phyloP scores from a whole-genome alignment of 2,797 vertebrate genomes.

The Amniataba percoides region DNA sequence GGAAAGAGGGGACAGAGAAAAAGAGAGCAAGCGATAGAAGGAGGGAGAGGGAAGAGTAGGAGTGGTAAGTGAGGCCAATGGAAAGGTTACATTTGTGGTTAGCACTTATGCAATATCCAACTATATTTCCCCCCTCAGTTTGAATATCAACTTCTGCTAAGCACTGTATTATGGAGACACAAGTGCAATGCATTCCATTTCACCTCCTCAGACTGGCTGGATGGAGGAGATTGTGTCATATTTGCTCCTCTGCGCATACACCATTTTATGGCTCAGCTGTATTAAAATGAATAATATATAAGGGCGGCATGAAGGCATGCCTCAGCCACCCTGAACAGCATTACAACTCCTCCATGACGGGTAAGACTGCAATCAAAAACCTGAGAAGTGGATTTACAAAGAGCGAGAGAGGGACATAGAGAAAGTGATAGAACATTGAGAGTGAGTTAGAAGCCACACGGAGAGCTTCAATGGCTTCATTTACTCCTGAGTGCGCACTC shows the following conservation, averaged over 20 bases:
- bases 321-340: slow-evolving; percentile 49
- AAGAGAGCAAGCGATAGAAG: slow-evolving; percentile 9
- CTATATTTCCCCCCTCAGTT: slow-evolving; percentile 37
- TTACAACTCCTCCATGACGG: slow-evolving; percentile 48
- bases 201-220: slow-evolving; percentile 52
- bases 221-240: slow-evolving; percentile 66
- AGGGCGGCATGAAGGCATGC: slow-evolving; percentile 59
- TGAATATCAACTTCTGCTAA: slow-evolving; percentile 57
- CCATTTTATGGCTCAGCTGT: slow-evolving; percentile 71
- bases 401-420: slow-evolving; percentile 34
- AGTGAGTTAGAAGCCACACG: slow-evolving; percentile 10
- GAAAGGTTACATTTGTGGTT: slow-evolving; percentile 62
- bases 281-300: slow-evolving; percentile 80
- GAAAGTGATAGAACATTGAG: slow-evolving; percentile 17
- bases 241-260: slow-evolving; percentile 56
- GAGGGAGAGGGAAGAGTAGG: slow-evolving; percentile 11
- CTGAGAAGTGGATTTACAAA: slow-evolving; percentile 54
- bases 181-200: slow-evolving; percentile 59
- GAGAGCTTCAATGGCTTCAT: not conserved
- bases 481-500: not conserved
- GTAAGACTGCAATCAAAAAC: slow-evolving; percentile 43
- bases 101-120: slow-evolving; percentile 38
- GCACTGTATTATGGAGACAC: slow-evolving; percentile 60
- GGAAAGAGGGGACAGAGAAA: slow-evolving; percentile 34
- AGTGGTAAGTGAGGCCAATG: slow-evolving; percentile 39